Conservation (phyloP, 1,140 invertebrate genomes). For the Drosophila kikkawai region DNA sequence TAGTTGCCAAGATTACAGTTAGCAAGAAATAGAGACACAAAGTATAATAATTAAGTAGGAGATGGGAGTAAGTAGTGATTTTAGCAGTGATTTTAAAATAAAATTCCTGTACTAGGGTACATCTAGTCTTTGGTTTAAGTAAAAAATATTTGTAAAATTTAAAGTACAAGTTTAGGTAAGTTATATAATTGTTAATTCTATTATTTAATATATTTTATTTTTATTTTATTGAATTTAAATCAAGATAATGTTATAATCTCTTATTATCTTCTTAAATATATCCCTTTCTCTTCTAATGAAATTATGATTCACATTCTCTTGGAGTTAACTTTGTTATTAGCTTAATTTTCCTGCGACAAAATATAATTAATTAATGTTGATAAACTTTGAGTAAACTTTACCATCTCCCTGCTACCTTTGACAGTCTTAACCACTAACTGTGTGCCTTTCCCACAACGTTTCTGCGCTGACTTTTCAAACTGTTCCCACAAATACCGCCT, state of each 20-base stretch:
- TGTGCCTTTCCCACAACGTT: conserved; percentile 39
- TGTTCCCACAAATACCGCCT: conserved; percentile 36
- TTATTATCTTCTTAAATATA: background rate
- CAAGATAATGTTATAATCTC: background rate
- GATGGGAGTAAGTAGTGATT: background rate
- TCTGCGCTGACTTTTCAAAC: conserved; percentile 29
- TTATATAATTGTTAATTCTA: background rate
- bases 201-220: background rate
- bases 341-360: conserved; percentile 2
- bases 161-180: background rate
- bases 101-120: no score
- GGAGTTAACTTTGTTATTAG: background rate
- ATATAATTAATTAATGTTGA: conserved; percentile 34
- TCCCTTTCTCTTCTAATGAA: background rate
- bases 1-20: conserved; percentile 36
- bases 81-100: background rate
- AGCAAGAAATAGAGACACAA: conserved; percentile 9
- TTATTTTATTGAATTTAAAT: background rate
- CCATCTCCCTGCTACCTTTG: conserved; percentile 1
- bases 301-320: background rate
- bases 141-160: background rate
- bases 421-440: conserved; percentile 8
- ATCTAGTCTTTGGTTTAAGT: background rate
- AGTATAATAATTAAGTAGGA: conserved; percentile 16
- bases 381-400: conserved; percentile 27